A percentile compares a stretch with the other conserved stretches of the same genome.
Evolutionary conservation across 2,113 vertebrate species (phyloP).

Genomic region (Dasypus novemcinctus): DNA sequence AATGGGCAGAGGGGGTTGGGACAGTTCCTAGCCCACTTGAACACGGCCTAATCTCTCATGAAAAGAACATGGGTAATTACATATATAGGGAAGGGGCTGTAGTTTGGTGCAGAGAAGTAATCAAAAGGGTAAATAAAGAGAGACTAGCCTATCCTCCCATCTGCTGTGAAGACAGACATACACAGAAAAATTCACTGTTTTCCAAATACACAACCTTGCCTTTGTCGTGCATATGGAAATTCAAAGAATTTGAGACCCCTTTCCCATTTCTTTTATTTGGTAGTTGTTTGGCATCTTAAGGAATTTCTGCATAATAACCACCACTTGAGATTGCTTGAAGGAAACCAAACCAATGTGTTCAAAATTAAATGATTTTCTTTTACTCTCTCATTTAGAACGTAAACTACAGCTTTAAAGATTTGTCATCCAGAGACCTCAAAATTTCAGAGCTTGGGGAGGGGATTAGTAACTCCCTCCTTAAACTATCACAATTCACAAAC

Average conservation of each 20-base stretch:
- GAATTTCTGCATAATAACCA: conserved; percentile 58
- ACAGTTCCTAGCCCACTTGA: not conserved
- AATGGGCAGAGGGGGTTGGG: not conserved
- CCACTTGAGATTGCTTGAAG: conserved; percentile 7
- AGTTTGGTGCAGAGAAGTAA: not conserved
- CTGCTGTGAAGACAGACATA: not conserved
- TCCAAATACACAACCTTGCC: not conserved
- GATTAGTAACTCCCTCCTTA: conserved; percentile 43
- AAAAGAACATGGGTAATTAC: not conserved
- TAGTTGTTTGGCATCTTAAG: not conserved
- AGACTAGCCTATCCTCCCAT: not conserved
- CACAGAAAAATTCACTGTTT: not conserved
- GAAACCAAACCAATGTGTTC: conserved; percentile 40
- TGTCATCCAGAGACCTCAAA: not conserved
- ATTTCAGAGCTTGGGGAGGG: conserved; percentile 49
- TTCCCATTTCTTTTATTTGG: conserved; percentile 43
- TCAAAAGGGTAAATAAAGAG: not conserved
- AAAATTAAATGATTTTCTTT: conserved; percentile 8
- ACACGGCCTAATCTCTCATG: not conserved
- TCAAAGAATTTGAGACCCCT: not conserved
- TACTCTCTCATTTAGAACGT: conserved; percentile 52
- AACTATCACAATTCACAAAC: conserved; percentile 54
- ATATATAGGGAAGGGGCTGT: not conserved
- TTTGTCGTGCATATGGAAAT: not conserved
- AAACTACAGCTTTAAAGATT: conserved; percentile 63